phyloP scores from a whole-genome alignment of 2,888 invertebrate genomes.

The Blera fallax region DNA sequence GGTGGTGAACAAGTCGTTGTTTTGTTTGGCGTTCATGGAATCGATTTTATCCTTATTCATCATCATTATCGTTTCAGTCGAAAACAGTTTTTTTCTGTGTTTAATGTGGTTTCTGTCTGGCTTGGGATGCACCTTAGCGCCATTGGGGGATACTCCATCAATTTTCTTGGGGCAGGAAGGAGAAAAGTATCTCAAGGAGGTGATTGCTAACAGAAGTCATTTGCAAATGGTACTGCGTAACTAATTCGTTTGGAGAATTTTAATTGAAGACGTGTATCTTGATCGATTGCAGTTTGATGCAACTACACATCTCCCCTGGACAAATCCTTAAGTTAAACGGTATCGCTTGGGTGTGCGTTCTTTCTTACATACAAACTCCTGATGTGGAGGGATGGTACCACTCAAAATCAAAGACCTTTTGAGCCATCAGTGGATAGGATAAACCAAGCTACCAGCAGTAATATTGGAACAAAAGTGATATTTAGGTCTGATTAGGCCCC shows the following conservation, averaged over 20 bases:
- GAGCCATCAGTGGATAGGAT: too few relatives aligned
- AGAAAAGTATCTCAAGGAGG: neutral
- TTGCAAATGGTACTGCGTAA: neutral
- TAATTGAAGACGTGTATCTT: too few relatives aligned
- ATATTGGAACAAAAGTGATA: too few relatives aligned
- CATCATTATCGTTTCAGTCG: neutral
- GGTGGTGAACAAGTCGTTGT: neutral
- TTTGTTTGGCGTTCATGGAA: neutral
- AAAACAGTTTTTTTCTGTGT: neutral
- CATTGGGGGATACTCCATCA: neutral
- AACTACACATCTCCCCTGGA: too few relatives aligned
- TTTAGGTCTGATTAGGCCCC: too few relatives aligned
- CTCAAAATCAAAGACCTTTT: too few relatives aligned
- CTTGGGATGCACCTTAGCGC: neutral
- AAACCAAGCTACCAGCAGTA: too few relatives aligned
- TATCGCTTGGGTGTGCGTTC: too few relatives aligned
- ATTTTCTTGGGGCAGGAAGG: neutral
- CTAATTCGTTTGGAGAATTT: neutral
- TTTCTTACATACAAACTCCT: too few relatives aligned
- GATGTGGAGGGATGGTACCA: too few relatives aligned
- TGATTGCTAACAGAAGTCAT: neutral
- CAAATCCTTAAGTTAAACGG: too few relatives aligned
- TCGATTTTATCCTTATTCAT: constrained; percentile 43
- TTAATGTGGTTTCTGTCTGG: neutral
- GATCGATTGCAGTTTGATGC: too few relatives aligned